These are phyloP conservation scores for Drosophila tristis DNA, from an alignment of 1,140 invertebrate genomes.

Conservation along the genomic window DNA sequence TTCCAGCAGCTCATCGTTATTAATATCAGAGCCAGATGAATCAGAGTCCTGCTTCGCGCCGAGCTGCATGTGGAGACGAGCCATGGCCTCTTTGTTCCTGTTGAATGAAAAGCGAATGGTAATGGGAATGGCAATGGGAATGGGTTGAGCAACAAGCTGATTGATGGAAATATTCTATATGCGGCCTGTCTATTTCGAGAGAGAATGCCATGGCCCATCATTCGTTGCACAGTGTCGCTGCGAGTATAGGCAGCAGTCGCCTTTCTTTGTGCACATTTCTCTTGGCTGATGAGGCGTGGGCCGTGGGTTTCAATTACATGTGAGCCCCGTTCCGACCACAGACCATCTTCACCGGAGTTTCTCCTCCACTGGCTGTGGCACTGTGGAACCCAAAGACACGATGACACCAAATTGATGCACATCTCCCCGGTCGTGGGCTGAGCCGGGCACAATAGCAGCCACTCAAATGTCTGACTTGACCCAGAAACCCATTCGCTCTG, in stretches of 20 bases:
- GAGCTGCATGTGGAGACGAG: constrained; percentile 57
- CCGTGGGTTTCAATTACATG: constrained; percentile 65
- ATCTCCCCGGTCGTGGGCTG: constrained; percentile 45
- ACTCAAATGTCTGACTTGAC: constrained; percentile 57
- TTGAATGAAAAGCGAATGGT: neutral
- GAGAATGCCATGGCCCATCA: constrained; percentile 58
- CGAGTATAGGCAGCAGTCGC: constrained; percentile 66
- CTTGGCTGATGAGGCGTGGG: constrained; percentile 53
- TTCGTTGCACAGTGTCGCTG: constrained; percentile 46
- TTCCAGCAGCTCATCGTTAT: constrained; percentile 3
- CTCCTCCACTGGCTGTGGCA: constrained; percentile 24
- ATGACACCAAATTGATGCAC: constrained; percentile 61
- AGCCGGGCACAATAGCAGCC: neutral
- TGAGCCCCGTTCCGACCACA: neutral
- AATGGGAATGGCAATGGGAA: neutral
- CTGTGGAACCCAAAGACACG: neutral
- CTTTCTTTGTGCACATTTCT: constrained; percentile 46
- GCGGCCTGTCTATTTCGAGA: constrained; percentile 30
- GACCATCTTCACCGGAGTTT: constrained; percentile 29
- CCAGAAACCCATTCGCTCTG: constrained; percentile 39
- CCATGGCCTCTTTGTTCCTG: constrained; percentile 66
- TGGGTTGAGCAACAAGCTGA: too few relatives aligned
- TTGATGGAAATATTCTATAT: too few relatives aligned
- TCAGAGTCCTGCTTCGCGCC: constrained; percentile 48
- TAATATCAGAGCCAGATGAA: neutral